Conservation (phyloP, 2,888 invertebrate species). For the Poecilobothrus nobilitatus region DNA sequence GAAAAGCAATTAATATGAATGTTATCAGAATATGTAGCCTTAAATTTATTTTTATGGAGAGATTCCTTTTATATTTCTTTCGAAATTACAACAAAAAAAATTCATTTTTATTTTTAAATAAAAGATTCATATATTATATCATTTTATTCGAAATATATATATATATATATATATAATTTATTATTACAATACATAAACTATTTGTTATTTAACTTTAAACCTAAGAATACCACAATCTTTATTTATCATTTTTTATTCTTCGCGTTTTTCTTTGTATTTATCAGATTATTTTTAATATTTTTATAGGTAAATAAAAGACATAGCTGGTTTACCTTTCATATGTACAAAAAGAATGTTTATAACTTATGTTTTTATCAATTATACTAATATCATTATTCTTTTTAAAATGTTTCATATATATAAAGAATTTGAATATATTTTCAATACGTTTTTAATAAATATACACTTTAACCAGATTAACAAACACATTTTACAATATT, state of each 20-base stretch:
- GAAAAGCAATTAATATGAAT: no score
- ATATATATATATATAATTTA: neutral
- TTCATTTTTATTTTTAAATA: no score
- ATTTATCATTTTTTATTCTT: neutral
- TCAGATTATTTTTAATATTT: neutral
- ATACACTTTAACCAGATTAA: neutral
- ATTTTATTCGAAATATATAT: slow-evolving; percentile 1
- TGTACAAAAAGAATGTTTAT: neutral
- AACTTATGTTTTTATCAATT: neutral
- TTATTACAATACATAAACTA: neutral
- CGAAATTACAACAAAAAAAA: no score
- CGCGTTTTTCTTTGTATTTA: neutral
- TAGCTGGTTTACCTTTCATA: neutral
- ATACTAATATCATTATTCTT: no score
- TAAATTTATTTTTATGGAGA: no score
- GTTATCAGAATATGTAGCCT: no score
- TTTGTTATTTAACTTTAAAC: neutral
- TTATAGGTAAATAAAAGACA: neutral
- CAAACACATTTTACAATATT: neutral
- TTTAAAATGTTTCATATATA: no score
- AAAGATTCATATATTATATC: no score
- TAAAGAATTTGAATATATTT: no score
- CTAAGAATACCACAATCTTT: neutral
- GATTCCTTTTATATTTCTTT: no score
- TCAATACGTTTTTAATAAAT: neutral